Conservation (phyloP, 1,140 invertebrate species). For the Harpegnathos saltator region DNA sequence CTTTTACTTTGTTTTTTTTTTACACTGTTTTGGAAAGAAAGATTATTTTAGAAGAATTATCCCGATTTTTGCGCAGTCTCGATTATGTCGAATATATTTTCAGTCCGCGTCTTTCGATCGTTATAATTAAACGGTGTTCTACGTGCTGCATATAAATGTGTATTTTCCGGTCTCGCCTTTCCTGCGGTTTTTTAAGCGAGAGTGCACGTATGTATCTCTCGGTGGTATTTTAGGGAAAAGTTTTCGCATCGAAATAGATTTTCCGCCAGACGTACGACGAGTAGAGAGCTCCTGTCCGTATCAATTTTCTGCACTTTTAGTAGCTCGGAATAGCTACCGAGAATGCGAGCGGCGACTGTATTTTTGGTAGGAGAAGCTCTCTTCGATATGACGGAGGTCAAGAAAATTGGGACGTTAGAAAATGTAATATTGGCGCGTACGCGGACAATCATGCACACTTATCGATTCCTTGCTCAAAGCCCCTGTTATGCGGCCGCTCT, state of each 20-base stretch:
- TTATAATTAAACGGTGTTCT: slow-evolving; percentile 1
- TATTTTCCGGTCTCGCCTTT: background rate
- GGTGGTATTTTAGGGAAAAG: background rate
- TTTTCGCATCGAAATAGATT: background rate
- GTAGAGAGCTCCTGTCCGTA: slow-evolving; percentile 13
- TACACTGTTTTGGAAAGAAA: too few species aligned
- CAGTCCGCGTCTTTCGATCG: background rate
- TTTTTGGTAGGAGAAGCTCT: slow-evolving; percentile 17
- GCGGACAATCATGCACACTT: slow-evolving; percentile 37
- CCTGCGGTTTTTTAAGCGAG: background rate
- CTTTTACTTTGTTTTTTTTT: too few species aligned
- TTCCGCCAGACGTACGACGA: background rate
- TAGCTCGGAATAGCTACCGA: slow-evolving; percentile 27
- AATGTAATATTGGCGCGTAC: slow-evolving; percentile 30
- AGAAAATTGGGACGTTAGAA: slow-evolving; percentile 58
- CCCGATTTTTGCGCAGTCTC: background rate
- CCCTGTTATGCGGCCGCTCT: slow-evolving; percentile 23
- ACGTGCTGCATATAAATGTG: background rate
- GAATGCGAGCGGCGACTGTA: slow-evolving; percentile 31
- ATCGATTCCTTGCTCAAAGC: slow-evolving; percentile 44
- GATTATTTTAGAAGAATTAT: too few species aligned
- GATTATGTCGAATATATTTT: background rate
- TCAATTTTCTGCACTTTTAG: slow-evolving; percentile 36
- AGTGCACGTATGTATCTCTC: background rate
- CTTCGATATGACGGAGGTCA: slow-evolving; percentile 54